These are phyloP conservation scores for Crocodylus rhombifer DNA, from an alignment of 2,797 vertebrate species.

Conservation along the genomic window DNA sequence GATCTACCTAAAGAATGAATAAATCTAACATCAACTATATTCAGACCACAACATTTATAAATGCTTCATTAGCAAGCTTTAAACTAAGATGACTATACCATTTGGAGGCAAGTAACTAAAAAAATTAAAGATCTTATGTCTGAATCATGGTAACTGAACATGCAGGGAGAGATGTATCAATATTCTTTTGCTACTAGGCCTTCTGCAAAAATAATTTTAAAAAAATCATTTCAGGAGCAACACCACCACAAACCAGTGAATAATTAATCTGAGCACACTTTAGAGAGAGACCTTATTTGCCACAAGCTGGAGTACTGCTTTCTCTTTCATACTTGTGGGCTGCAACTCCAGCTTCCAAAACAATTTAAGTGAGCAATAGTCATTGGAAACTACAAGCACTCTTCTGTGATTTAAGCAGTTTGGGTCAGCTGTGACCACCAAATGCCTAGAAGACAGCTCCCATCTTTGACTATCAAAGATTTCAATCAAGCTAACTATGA, in stretches of 20 bases:
- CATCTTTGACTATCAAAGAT: not conserved
- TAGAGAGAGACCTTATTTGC: not conserved
- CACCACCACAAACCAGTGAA: not conserved
- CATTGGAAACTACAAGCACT: not conserved
- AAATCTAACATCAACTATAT: not conserved
- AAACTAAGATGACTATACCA: not conserved
- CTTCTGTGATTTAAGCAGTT: not conserved
- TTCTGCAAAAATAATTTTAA: not conserved
- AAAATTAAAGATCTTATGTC: not conserved
- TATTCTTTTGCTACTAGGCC: not conserved
- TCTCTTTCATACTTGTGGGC: not conserved
- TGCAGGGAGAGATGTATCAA: not conserved
- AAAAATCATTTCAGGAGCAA: not conserved
- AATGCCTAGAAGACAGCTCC: not conserved
- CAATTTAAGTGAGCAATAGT: not conserved
- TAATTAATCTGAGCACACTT: not conserved
- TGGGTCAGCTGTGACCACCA: not conserved
- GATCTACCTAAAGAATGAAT: not conserved
- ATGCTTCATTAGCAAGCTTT: not conserved
- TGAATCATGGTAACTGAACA: not conserved
- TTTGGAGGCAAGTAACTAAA: not conserved
- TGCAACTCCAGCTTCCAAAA: not conserved
- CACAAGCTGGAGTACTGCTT: not conserved
- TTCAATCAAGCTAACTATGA: not conserved
- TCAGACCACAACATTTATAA: not conserved